Conservation (phyloP, 2,888 invertebrate genomes). For the Phyto melanocephala region DNA sequence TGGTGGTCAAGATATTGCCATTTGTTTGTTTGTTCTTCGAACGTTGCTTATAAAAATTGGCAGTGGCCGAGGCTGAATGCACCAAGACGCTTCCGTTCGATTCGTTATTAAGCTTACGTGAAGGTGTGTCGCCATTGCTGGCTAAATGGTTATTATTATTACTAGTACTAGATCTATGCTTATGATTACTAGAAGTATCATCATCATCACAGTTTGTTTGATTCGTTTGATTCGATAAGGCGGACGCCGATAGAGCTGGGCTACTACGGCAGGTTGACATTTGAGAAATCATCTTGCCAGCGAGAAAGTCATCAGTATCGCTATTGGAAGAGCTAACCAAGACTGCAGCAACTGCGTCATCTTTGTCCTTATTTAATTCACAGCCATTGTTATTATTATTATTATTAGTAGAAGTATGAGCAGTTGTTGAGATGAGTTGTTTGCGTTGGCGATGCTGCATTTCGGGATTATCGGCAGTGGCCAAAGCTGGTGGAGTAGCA, state of each 20-base stretch:
- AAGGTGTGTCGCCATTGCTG: slow-evolving; percentile 56
- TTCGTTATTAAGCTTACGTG: slow-evolving; percentile 36
- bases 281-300: slow-evolving; percentile 70
- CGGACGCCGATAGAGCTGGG: slow-evolving; percentile 69
- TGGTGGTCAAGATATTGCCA: slow-evolving; percentile 61
- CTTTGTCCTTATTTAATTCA: slow-evolving; percentile 63
- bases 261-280: slow-evolving; percentile 71
- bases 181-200: slow-evolving; percentile 67
- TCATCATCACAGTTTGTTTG: slow-evolving; percentile 74
- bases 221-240: slow-evolving; percentile 75
- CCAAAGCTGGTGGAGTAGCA: slow-evolving; percentile 50
- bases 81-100: slow-evolving; percentile 50
- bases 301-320: slow-evolving; percentile 71
- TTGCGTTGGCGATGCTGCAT: slow-evolving; percentile 78
- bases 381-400: slow-evolving; percentile 68
- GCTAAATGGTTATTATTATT: slow-evolving; percentile 55
- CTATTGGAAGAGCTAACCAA: slow-evolving; percentile 50
- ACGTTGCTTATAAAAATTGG: slow-evolving; percentile 42
- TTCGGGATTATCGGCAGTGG: slow-evolving; percentile 68
- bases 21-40: slow-evolving; percentile 42
- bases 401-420: slow-evolving; percentile 66
- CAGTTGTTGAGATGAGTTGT: slow-evolving; percentile 64
- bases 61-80: slow-evolving; percentile 51
- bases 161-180: slow-evolving; percentile 64
- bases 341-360: slow-evolving; percentile 64